Percentiles rank a stretch among this genome's conserved stretches.
Conservation (phyloP, 2,888 invertebrate species). For the Nysson spinosus region DNA sequence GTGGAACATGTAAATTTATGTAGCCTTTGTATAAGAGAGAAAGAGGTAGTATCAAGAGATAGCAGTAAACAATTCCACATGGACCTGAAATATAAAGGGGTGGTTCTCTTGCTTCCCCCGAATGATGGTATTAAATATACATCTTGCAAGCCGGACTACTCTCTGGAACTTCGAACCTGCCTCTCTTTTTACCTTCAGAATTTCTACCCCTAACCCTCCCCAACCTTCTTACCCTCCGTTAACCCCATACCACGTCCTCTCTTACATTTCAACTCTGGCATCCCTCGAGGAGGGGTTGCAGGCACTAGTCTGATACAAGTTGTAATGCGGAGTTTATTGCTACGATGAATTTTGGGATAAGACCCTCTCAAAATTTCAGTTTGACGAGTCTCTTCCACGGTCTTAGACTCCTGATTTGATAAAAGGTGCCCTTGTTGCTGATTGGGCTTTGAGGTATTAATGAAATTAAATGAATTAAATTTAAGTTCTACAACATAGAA, state of each 20-base stretch:
- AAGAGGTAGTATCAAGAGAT: constrained; percentile 13
- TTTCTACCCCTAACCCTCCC: constrained; percentile 34
- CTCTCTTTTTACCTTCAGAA: constrained; percentile 40
- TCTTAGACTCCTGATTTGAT: constrained; percentile 5
- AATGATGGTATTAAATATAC: constrained; percentile 73
- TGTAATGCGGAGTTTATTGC: constrained; percentile 68
- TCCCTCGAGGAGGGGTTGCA: constrained; percentile 4
- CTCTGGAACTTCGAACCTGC: constrained; percentile 39
- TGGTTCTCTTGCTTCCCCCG: constrained; percentile 55
- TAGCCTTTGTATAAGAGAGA: neutral
- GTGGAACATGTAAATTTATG: neutral
- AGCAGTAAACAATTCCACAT: constrained; percentile 63
- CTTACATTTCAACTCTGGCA: neutral
- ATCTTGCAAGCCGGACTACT: constrained; percentile 52
- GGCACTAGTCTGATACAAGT: constrained; percentile 51
- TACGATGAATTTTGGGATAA: constrained; percentile 71
- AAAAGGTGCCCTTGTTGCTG: too few relatives aligned
- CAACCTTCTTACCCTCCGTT: constrained; percentile 14
- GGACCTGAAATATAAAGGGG: constrained; percentile 64
- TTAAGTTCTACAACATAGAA: too few relatives aligned
- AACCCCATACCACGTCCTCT: constrained; percentile 21
- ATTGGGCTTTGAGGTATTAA: too few relatives aligned
- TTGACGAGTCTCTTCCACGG: constrained; percentile 59
- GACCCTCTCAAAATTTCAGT: constrained; percentile 66
- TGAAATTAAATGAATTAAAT: too few relatives aligned